phyloP scores from a whole-genome alignment of 1,140 invertebrate species.

The Drosophila grimshawi region DNA sequence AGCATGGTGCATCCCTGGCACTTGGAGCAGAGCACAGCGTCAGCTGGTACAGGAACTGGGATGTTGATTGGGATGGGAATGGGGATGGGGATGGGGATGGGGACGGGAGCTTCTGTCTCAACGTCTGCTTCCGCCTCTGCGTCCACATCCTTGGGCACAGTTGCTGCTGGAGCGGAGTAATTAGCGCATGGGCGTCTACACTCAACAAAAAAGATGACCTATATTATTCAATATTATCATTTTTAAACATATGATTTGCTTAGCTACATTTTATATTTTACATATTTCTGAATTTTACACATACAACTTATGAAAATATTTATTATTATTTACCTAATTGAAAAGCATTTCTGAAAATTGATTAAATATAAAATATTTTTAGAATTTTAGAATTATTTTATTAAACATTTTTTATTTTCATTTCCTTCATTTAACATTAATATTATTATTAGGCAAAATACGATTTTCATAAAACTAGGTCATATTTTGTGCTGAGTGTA shows the following conservation, averaged over 20 bases:
- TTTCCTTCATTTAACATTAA: background rate
- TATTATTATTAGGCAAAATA: background rate
- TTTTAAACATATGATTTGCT: no score
- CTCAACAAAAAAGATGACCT: background rate
- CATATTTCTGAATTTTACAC: no score
- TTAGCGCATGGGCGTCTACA: background rate
- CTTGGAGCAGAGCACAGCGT: constrained; percentile 52
- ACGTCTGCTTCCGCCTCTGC: background rate
- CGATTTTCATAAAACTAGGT: background rate
- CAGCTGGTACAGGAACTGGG: background rate
- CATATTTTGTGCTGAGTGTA: background rate
- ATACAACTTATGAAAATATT: no score
- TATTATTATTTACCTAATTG: no score
- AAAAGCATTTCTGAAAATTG: no score
- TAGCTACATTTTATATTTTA: no score
- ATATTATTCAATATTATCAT: no score
- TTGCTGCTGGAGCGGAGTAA: constrained; percentile 12
- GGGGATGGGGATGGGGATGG: background rate
- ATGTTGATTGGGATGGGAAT: background rate
- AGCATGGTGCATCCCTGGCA: constrained; percentile 84
- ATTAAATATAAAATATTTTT: no score
- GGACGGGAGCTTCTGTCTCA: background rate
- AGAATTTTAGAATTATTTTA: no score
- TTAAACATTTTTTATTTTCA: background rate
- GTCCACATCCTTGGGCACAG: constrained; percentile 22